Evolutionary conservation across 2,797 vertebrate genomes (phyloP).

Genomic region (Liasis olivaceus): DNA sequence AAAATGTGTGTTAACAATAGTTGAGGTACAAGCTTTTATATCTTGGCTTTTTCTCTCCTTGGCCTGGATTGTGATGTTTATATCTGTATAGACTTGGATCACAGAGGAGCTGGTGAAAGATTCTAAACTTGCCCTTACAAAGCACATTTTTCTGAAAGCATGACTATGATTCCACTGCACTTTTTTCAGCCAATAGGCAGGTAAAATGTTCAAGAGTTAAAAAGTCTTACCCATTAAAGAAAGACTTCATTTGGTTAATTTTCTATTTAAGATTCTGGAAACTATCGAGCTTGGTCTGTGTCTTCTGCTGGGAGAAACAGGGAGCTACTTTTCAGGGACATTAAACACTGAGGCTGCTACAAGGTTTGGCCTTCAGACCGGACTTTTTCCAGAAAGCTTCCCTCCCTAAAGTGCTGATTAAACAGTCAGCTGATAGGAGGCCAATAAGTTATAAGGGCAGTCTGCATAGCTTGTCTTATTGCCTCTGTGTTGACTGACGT

Average conservation of each 20-base stretch:
- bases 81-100: not conserved
- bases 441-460: slow-evolving; percentile 2
- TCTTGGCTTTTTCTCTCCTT: not conserved
- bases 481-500: slow-evolving; percentile 49
- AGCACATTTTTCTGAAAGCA: not conserved
- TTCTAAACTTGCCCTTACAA: not conserved
- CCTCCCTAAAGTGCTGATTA: slow-evolving; percentile 10
- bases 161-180: not conserved
- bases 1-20: not conserved
- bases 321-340: slow-evolving; percentile 62
- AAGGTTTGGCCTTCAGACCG: slow-evolving; percentile 43
- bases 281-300: slow-evolving; percentile 42
- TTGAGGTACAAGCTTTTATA: not conserved
- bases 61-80: not conserved
- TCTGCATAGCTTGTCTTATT: slow-evolving; percentile 26
- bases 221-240: slow-evolving; percentile 17
- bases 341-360: slow-evolving; percentile 52
- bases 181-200: not conserved
- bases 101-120: not conserved
- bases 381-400: slow-evolving; percentile 44
- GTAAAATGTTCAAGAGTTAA: not conserved
- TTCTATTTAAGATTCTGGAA: slow-evolving; percentile 56
- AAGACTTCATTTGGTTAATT: slow-evolving; percentile 34
- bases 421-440: slow-evolving; percentile 21
- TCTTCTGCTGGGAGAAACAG: slow-evolving; percentile 25